Evolutionary conservation across 2,888 invertebrate species (phyloP).

Genomic region (Drosophila recens): DNA sequence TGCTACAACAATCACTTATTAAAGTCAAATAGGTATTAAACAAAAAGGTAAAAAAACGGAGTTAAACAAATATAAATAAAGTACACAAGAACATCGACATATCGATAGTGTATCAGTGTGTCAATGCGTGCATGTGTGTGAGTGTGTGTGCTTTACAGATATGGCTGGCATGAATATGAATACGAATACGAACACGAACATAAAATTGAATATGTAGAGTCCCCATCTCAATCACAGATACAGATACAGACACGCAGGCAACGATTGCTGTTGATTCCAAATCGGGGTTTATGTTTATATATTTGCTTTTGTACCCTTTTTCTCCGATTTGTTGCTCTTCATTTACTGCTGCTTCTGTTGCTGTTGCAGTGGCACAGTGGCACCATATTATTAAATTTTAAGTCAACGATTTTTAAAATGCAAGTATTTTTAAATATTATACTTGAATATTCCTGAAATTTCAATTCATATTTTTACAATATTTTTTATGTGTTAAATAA

Average conservation of each 20-base stretch:
- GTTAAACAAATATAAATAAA: slow-evolving; percentile 76
- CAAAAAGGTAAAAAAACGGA: slow-evolving; percentile 65
- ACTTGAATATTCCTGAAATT: no score
- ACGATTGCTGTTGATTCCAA: slow-evolving; percentile 46
- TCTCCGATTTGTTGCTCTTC: slow-evolving; percentile 36
- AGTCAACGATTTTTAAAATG: not conserved
- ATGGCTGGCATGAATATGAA: slow-evolving; percentile 46
- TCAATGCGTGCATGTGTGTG: slow-evolving; percentile 14
- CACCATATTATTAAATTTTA: not conserved
- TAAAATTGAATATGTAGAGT: slow-evolving; percentile 41
- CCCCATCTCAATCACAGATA: slow-evolving; percentile 18
- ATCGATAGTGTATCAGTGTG: slow-evolving; percentile 63
- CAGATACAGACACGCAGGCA: slow-evolving; percentile 37
- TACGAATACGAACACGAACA: slow-evolving; percentile 44
- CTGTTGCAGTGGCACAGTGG: slow-evolving; percentile 45
- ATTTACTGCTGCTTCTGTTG: slow-evolving; percentile 3
- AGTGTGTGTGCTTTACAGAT: slow-evolving; percentile 58
- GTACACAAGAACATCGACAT: slow-evolving; percentile 56
- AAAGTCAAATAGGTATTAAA: slow-evolving; percentile 83
- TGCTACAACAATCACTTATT: slow-evolving; percentile 82
- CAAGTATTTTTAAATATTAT: no score
- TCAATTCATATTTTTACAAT: no score
- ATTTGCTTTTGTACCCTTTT: slow-evolving; percentile 59
- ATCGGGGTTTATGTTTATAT: slow-evolving; percentile 65
- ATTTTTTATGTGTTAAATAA: no score